These are phyloP conservation scores for Drosophila neonasuta DNA, from an alignment of 2,888 invertebrate species.

Conservation along the genomic window DNA sequence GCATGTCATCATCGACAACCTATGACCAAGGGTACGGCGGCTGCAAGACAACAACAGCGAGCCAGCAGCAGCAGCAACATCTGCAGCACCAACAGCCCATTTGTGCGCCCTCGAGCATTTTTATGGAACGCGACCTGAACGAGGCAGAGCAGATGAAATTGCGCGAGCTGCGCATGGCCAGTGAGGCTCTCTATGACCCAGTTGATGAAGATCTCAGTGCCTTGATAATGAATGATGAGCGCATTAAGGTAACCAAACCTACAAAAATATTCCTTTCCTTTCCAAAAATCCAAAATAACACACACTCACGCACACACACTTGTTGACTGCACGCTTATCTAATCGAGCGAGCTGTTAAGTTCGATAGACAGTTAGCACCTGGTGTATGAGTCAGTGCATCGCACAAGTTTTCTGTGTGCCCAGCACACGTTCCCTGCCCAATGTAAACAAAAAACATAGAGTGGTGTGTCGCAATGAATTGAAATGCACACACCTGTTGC, in stretches of 20 bases:
- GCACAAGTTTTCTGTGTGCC: constrained; percentile 63
- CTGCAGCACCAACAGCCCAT: constrained; percentile 63
- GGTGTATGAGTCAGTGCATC: constrained; percentile 61
- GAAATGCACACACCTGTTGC: constrained; percentile 54
- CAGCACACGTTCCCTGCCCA: constrained; percentile 50
- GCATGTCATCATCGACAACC: constrained; percentile 24
- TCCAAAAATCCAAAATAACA: constrained; percentile 26
- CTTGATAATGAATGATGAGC: constrained; percentile 86
- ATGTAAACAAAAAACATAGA: constrained; percentile 67
- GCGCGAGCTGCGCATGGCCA: constrained; percentile 92
- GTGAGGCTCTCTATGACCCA: constrained; percentile 92
- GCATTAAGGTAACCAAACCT: constrained; percentile 83
- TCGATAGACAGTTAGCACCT: constrained; percentile 69
- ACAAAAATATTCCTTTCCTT: constrained; percentile 1
- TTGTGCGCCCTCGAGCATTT: constrained; percentile 70
- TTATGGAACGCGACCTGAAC: constrained; percentile 84
- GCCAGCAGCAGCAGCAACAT: constrained; percentile 41
- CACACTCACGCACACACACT: constrained; percentile 42
- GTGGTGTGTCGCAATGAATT: constrained; percentile 25
- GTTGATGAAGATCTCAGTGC: constrained; percentile 91
- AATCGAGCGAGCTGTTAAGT: constrained; percentile 47
- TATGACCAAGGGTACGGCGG: constrained; percentile 34
- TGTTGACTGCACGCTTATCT: constrained; percentile 65
- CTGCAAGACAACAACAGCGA: constrained; percentile 48
- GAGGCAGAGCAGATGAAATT: constrained; percentile 92